Base-by-base conservation (phyloP, 2,888 invertebrate species). In the Vanessa cardui region DNA sequence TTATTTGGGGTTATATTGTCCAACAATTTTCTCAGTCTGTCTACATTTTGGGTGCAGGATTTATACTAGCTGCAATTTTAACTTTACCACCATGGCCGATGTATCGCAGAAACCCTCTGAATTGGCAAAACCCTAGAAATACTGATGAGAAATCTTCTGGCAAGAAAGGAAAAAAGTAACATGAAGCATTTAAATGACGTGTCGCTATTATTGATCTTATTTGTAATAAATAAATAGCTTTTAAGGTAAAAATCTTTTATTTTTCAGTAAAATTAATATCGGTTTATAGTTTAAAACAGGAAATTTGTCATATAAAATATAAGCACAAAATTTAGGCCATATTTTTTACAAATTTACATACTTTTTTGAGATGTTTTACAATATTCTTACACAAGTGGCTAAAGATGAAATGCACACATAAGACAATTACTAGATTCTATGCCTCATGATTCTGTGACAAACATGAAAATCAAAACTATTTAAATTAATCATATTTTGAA, bases 61-160 rank as follows among this genome's bases (percentile, higher is more conserved):
- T 98, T 82, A 92, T 96, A 1, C 89, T 99, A 72, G 98, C 98
- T 56, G 95, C 97, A 50, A 89, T 98, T 80, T 86, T 98, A 56
- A 98, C 98, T 0, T 95, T 99, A 78, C 98, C 98, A 33, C 98
- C 98, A n/a, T 99, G 99, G 98, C 98, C 98, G 0, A 96, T 98
- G 95, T 99, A 98, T 82, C 94, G 98, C 72, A 95, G 95, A 72
- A 97, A 97, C 82, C 96, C 98, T 2, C 90, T 99, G 6, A 96
- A 96, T 72, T 99, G 99, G 99, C 98, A 97, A 83, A 97, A 97
- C 82, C 95, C 96, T 58, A 87, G 79, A 74, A 91, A 72, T 69
- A 78, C 81, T 8, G 92, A 92, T 86, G 94, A 87, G 66, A 88
- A 89, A 80, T 80, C 83, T 63, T 80, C 93, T 33, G 84, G 87